Conservation (phyloP, 2,797 vertebrate species). For the Bothrops alternatus region DNA sequence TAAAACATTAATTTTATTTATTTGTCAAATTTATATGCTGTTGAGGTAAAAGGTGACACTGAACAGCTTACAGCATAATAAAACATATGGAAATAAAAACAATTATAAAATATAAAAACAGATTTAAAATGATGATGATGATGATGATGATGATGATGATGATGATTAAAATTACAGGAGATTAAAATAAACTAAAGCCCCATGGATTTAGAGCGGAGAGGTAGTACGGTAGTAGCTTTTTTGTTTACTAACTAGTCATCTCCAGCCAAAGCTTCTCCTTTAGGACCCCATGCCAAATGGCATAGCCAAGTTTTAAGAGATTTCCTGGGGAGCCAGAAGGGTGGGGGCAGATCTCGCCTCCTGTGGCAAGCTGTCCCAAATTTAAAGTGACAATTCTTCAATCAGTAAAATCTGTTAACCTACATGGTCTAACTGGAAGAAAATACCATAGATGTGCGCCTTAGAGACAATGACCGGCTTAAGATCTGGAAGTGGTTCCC, state of each 20-base stretch:
- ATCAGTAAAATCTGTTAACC: not conserved
- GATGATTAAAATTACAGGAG: not conserved
- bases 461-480: not conserved
- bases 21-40: not conserved
- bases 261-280: not conserved
- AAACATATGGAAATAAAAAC: not conserved
- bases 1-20: not conserved
- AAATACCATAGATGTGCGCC: not conserved
- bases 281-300: not conserved
- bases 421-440: not conserved
- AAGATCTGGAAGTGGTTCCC: not conserved
- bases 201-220: not conserved
- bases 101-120: not conserved
- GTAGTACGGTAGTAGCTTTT: not conserved
- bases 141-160: too few relatives aligned
- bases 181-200: not conserved
- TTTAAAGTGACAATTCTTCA: not conserved
- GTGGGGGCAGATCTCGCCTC: not conserved
- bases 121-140: too few relatives aligned
- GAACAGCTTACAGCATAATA: not conserved
- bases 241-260: not conserved
- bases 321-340: not conserved
- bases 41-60: not conserved
- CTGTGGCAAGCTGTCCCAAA: not conserved
- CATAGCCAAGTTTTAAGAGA: not conserved